phyloP scores from a whole-genome alignment of 2,888 invertebrate species.

The Catotricha subobsoleta region DNA sequence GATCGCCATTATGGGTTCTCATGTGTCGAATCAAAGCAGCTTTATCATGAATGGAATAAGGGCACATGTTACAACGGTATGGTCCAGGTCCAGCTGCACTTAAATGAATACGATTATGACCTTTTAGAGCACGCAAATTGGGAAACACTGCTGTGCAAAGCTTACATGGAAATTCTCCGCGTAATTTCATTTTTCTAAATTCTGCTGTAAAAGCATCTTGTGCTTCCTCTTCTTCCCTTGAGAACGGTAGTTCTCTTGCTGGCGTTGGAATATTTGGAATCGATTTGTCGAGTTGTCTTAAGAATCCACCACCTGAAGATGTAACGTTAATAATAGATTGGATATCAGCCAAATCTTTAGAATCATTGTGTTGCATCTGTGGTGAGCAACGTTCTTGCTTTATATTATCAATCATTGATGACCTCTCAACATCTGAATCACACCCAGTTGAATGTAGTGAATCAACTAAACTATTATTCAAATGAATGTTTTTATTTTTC shows the following conservation, averaged over 20 bases:
- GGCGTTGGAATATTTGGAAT: conserved; percentile 31
- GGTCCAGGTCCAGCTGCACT: conserved; percentile 59
- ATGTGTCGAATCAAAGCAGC: conserved; percentile 81
- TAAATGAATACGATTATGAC: conserved; percentile 74
- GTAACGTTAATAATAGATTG: conserved; percentile 67
- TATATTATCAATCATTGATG: conserved; percentile 28
- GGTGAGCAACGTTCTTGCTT: conserved; percentile 27
- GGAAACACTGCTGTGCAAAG: conserved; percentile 77
- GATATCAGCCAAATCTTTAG: conserved; percentile 60
- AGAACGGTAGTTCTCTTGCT: conserved; percentile 19
- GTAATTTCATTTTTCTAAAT: conserved; percentile 73
- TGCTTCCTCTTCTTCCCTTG: conserved; percentile 45
- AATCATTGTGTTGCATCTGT: conserved; percentile 7
- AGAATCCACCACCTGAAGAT: conserved; percentile 40
- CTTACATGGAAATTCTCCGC: conserved; percentile 79
- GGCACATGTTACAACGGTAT: conserved; percentile 86
- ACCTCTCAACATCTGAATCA: conserved; percentile 14
- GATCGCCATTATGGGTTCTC: conserved; percentile 86
- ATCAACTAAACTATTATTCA: conserved; percentile 30
- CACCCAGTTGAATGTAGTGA: conserved; percentile 26
- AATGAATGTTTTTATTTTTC: conserved; percentile 43
- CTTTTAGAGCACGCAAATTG: conserved; percentile 74
- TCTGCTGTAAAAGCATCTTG: conserved; percentile 72
- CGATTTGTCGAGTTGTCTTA: conserved; percentile 39
- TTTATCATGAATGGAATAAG: conserved; percentile 68